Conservation (phyloP, 2,113 vertebrate genomes). For the Tursiops truncatus region DNA sequence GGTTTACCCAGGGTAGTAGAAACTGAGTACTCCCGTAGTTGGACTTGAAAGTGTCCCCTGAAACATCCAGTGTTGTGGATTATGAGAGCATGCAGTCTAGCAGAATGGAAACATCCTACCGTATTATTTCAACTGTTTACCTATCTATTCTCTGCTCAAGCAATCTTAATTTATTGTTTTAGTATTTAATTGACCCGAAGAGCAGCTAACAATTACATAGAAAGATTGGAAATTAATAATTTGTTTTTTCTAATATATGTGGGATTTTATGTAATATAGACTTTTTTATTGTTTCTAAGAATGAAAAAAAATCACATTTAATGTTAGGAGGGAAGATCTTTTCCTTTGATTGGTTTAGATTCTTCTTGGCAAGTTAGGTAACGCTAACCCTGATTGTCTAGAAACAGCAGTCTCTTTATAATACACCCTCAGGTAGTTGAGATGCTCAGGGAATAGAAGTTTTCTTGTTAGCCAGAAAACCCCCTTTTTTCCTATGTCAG, state of each 20-base stretch:
- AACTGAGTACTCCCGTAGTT: not conserved
- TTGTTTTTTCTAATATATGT: not conserved
- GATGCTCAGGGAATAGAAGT: conserved; percentile 56
- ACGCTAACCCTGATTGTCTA: not conserved
- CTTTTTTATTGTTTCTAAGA: conserved; percentile 32
- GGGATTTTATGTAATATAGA: not conserved
- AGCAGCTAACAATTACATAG: conserved; percentile 22
- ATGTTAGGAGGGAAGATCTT: not conserved
- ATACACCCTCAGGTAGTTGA: not conserved
- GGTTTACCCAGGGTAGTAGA: not conserved
- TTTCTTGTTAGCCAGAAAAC: conserved; percentile 47
- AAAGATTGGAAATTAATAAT: not conserved
- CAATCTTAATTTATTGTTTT: conserved; percentile 35
- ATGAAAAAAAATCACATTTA: not conserved
- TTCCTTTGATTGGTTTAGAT: not conserved
- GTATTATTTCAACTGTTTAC: not conserved
- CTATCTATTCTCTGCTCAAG: not conserved
- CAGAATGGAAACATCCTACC: not conserved
- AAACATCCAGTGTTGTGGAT: not conserved
- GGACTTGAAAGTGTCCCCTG: not conserved
- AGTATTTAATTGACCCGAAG: not conserved
- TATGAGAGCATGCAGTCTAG: not conserved
- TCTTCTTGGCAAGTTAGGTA: not conserved
- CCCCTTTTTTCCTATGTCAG: not conserved
- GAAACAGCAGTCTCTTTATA: not conserved